phyloP scores from a whole-genome alignment of 1,140 invertebrate species.

The Halictus rubicundus region DNA sequence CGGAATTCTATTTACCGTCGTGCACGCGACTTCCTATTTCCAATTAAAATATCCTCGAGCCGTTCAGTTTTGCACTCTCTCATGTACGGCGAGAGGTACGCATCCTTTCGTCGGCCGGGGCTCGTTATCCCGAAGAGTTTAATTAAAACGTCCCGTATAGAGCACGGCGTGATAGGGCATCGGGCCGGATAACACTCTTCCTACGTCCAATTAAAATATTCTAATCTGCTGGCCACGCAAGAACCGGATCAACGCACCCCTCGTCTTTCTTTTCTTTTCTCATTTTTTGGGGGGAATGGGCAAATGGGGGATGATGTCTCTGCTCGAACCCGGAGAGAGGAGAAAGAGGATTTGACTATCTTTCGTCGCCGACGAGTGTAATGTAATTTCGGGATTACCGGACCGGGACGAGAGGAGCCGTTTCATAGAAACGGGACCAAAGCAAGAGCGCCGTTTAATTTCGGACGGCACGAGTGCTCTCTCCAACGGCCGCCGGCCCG shows the following conservation, averaged over 20 bases:
- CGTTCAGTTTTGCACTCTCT: not conserved
- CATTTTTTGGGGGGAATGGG: not conserved
- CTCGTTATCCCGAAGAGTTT: too few species aligned
- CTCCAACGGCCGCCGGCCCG: not conserved
- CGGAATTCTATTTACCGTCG: not conserved
- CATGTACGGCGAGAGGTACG: too few species aligned
- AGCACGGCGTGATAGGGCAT: not conserved
- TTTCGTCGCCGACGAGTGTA: not conserved
- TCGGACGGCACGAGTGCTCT: slow-evolving; percentile 10
- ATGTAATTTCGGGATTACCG: slow-evolving; percentile 25
- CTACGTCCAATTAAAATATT: not conserved
- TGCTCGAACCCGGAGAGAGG: not conserved
- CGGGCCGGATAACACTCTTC: not conserved
- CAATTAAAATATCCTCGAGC: not conserved
- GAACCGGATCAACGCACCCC: not conserved
- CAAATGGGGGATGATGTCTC: not conserved
- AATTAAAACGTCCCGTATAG: too few species aligned
- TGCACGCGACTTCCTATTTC: not conserved
- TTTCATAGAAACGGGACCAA: slow-evolving; percentile 29
- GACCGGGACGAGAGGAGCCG: not conserved
- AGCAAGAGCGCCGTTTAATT: slow-evolving; percentile 32
- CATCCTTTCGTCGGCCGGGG: too few species aligned
- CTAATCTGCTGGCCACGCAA: not conserved
- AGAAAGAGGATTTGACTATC: not conserved
- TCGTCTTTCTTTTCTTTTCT: too few species aligned